Evolutionary conservation across 1,140 invertebrate genomes (phyloP).

Genomic region (Pseudachorutes palmiensis): DNA sequence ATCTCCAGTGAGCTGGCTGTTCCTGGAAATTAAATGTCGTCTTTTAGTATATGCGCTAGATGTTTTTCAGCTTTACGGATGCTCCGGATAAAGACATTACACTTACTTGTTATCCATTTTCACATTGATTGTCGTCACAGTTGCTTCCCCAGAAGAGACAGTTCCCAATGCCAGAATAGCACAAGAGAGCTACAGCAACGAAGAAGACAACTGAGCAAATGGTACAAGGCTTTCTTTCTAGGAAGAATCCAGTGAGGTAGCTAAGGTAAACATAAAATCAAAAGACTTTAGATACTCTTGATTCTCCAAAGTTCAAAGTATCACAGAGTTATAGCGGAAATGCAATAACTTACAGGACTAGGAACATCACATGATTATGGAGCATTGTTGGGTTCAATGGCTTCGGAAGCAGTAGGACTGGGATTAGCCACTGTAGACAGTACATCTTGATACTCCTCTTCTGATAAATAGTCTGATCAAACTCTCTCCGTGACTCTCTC

Average conservation of each 20-base stretch:
- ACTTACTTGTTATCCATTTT: constrained; percentile 47
- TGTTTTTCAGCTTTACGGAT: too few species aligned
- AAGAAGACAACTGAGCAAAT: constrained; percentile 80
- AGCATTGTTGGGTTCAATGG: constrained; percentile 87
- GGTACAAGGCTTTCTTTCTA: constrained; percentile 90
- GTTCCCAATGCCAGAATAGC: constrained; percentile 89
- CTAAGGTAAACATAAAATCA: too few species aligned
- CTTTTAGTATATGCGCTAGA: too few species aligned
- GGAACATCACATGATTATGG: constrained; percentile 94
- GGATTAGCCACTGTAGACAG: constrained; percentile 96
- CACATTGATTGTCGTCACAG: constrained; percentile 64
- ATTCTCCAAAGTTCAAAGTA: too few species aligned
- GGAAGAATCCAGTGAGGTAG: constrained; percentile 80
- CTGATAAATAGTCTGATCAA: too few species aligned
- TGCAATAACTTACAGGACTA: too few species aligned
- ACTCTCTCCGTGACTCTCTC: too few species aligned
- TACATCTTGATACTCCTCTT: constrained; percentile 67
- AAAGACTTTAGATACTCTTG: too few species aligned
- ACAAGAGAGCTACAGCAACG: constrained; percentile 82
- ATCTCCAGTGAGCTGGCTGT: too few species aligned
- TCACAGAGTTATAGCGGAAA: too few species aligned
- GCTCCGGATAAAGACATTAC: not conserved
- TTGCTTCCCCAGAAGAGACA: constrained; percentile 82
- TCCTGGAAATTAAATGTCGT: too few species aligned
- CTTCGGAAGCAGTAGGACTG: constrained; percentile 92